These are phyloP conservation scores for Achatina immaculata DNA, from an alignment of 1,140 invertebrate species.

Conservation along the genomic window DNA sequence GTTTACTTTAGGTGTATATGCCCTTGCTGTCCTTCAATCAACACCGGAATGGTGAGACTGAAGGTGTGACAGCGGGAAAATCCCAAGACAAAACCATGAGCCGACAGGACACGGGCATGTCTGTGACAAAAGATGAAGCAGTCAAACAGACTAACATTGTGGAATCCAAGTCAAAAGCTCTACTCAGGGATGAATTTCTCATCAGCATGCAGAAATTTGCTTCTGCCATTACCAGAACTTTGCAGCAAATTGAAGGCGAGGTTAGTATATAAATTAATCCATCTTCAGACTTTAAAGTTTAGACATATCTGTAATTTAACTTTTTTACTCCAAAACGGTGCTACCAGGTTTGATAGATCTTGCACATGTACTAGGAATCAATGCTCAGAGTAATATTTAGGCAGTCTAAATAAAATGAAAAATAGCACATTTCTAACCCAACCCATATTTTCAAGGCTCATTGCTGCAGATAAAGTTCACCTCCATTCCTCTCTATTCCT, in stretches of 20 bases:
- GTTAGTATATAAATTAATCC: no score
- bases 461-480: no score
- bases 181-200: constrained; percentile 72
- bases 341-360: no score
- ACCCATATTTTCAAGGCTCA: no score
- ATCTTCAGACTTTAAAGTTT: no score
- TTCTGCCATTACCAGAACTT: constrained; percentile 68
- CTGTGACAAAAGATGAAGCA: constrained; percentile 44
- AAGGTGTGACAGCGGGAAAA: constrained; percentile 25
- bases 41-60: constrained; percentile 56
- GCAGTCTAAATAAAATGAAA: no score
- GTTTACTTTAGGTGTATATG: constrained; percentile 65
- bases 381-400: no score
- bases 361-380: no score
- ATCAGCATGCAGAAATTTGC: constrained; percentile 73
- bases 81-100: constrained; percentile 45
- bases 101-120: constrained; percentile 48
- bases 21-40: constrained; percentile 68
- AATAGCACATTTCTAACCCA: no score
- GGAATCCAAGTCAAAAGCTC: constrained; percentile 64
- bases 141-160: constrained; percentile 54
- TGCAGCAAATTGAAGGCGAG: constrained; percentile 72
- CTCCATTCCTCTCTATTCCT: no score
- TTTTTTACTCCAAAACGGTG: no score
- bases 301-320: no score